phyloP scores from a whole-genome alignment of 2,797 vertebrate species.

The Petrocephalus sullivani region DNA sequence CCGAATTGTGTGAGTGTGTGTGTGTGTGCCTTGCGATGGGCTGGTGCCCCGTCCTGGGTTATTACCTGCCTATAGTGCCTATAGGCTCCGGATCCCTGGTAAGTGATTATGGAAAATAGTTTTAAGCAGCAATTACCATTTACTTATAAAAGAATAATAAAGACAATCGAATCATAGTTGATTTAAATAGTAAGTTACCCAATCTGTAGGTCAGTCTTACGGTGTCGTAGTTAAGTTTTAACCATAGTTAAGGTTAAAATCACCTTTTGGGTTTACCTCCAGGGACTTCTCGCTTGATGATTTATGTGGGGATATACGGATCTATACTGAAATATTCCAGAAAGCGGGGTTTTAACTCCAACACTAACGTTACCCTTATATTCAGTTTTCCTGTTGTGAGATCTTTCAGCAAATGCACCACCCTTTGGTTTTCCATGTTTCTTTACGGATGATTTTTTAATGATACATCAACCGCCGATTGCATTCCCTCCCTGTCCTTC shows the following conservation, averaged over 20 bases:
- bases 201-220: neutral
- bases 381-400: neutral
- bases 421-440: neutral
- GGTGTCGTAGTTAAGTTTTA: neutral
- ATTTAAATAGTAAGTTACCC: neutral
- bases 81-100: no score
- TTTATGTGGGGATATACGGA: neutral
- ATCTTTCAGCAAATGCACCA: neutral
- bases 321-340: no score
- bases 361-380: neutral
- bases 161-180: neutral
- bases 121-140: neutral
- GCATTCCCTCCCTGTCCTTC: neutral
- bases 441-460: neutral
- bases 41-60: no score
- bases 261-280: neutral
- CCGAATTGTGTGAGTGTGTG: no score
- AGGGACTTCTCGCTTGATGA: neutral
- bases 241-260: neutral
- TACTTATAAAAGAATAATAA: neutral
- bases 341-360: no score
- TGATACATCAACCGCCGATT: neutral
- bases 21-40: no score
- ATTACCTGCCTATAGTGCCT: no score
- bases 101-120: neutral